These are phyloP conservation scores for Aphrocallistes beatrix DNA, from an alignment of 37 sponge, comb jelly and placozoan genomes.

Conservation along the genomic window DNA sequence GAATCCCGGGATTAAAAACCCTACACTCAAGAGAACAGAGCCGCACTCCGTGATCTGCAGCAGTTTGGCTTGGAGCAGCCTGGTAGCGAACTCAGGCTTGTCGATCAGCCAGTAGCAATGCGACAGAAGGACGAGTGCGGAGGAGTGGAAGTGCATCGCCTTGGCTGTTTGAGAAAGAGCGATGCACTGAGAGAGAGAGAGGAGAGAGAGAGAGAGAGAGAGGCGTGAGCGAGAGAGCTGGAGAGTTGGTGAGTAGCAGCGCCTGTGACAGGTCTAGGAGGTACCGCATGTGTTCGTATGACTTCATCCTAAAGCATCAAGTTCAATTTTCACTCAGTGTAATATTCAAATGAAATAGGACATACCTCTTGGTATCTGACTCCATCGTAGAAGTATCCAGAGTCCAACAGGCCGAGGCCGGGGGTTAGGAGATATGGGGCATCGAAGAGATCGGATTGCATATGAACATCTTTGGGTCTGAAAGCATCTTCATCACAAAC, in stretches of 20 bases:
- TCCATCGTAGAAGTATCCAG: background rate
- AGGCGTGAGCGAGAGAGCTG: background rate
- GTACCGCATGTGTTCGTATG: background rate
- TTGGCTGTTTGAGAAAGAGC: background rate
- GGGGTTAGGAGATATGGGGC: background rate
- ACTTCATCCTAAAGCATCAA: background rate
- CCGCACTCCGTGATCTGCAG: background rate
- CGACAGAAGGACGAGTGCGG: background rate
- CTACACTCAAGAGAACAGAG: background rate
- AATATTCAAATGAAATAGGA: no score
- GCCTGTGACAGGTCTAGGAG: background rate
- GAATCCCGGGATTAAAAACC: no score
- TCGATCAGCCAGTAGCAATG: background rate
- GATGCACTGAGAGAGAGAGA: no score
- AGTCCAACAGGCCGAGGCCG: background rate
- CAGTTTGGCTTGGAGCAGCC: background rate
- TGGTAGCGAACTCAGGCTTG: background rate
- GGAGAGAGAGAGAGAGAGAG: no score
- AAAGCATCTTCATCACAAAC: background rate
- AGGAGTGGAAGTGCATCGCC: background rate
- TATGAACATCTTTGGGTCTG: background rate
- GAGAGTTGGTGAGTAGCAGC: background rate
- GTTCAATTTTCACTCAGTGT: no score
- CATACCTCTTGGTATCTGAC: background rate
- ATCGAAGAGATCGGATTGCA: background rate